Conservation (phyloP, 2,797 vertebrate genomes). For the Malurus leucopterus region DNA sequence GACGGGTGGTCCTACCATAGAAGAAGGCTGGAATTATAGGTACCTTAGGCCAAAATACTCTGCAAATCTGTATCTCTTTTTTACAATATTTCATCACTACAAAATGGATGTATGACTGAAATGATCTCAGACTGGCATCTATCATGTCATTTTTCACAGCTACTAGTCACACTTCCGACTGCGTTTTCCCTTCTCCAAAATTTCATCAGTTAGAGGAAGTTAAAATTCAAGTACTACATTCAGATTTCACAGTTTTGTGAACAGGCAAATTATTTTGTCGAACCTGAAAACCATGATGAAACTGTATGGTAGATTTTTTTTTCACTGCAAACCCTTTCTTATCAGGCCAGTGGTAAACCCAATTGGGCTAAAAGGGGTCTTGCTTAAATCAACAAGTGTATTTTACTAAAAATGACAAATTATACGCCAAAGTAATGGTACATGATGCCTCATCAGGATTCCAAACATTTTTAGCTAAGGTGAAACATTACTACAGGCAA, state of each 20-base stretch:
- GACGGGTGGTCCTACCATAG: background rate
- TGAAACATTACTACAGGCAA: background rate
- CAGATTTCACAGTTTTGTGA: conserved; percentile 55
- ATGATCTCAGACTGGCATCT: conserved; percentile 30
- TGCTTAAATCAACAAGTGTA: background rate
- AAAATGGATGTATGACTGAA: background rate
- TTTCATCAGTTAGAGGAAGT: conserved; percentile 24
- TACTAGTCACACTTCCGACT: conserved; percentile 4
- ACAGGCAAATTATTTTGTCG: conserved; percentile 47
- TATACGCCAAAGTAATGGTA: background rate
- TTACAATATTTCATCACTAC: background rate
- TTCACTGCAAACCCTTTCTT: background rate
- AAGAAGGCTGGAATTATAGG: background rate
- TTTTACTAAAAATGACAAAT: background rate
- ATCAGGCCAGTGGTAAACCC: background rate
- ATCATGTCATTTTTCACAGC: conserved; percentile 34
- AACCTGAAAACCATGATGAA: conserved; percentile 33
- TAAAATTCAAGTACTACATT: conserved; percentile 44
- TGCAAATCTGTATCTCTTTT: background rate
- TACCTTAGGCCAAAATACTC: background rate
- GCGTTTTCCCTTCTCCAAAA: conserved; percentile 14
- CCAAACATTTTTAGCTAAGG: background rate
- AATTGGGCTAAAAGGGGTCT: background rate
- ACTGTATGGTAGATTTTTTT: background rate
- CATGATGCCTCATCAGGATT: background rate